A percentile compares a stretch with the other conserved stretches of the same genome.
Conservation (phyloP, 2,888 invertebrate species). For the Trichopria drosophilae region DNA sequence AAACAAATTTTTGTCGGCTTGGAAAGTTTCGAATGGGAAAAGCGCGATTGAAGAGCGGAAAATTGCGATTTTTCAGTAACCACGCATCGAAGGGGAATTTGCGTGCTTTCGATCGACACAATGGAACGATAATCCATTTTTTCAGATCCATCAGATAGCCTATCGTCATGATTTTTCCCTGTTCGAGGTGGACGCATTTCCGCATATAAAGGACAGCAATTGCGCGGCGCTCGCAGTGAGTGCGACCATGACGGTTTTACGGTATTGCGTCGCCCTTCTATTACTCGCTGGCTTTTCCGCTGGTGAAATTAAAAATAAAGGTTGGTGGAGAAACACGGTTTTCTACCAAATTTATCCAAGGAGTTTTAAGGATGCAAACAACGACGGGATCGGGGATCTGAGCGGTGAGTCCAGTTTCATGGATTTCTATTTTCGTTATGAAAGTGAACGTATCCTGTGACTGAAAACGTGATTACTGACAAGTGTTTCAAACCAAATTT, state of each 20-base stretch:
- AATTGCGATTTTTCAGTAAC: too few species aligned
- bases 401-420: too few species aligned
- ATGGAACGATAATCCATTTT: conserved; percentile 1
- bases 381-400: conserved; percentile 49
- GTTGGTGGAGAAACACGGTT: conserved; percentile 51
- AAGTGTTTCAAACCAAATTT: too few species aligned
- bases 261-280: conserved; percentile 30
- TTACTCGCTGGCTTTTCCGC: conserved; percentile 32
- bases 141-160: conserved; percentile 27
- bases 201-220: conserved; percentile 31
- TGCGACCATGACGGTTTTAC: conserved; percentile 30
- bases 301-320: conserved; percentile 43
- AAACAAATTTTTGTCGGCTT: too few species aligned
- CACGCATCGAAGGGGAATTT: too few species aligned
- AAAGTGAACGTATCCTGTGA: too few species aligned
- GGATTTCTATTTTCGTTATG: too few species aligned
- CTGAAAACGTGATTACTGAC: too few species aligned
- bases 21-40: too few species aligned
- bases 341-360: conserved; percentile 54
- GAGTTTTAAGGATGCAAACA: conserved; percentile 49
- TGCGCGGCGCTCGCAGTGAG: conserved; percentile 13
- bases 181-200: conserved; percentile 12
- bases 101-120: not conserved
- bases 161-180: conserved; percentile 24
- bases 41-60: too few species aligned